Evolutionary conservation across 2,797 vertebrate genomes (phyloP).

Genomic region (Kryptolebias ocellatus): DNA sequence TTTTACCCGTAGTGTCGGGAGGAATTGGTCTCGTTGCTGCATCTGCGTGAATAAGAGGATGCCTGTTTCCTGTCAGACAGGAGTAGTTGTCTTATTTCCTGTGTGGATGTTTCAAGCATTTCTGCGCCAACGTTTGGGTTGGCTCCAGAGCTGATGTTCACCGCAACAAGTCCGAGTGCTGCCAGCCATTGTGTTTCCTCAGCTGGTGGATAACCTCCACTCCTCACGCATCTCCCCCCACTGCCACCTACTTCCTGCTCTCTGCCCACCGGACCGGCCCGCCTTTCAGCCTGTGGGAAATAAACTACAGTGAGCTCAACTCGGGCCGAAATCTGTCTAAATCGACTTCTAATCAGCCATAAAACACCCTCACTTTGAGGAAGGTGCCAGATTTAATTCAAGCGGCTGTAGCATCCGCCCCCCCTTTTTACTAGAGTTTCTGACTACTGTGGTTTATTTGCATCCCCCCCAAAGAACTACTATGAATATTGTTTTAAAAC

Average conservation of each 20-base stretch:
- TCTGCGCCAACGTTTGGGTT: slow-evolving; percentile 73
- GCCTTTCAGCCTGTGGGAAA: slow-evolving; percentile 45
- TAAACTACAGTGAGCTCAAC: slow-evolving; percentile 21
- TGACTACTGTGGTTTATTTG: too few relatives aligned
- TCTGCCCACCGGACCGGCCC: slow-evolving; percentile 31
- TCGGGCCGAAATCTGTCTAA: slow-evolving; percentile 32
- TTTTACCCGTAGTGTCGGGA: slow-evolving; percentile 23
- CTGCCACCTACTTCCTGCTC: slow-evolving; percentile 65
- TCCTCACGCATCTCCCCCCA: slow-evolving; percentile 51
- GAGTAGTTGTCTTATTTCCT: slow-evolving; percentile 66
- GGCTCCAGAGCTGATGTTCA: slow-evolving; percentile 59
- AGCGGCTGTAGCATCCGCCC: too few relatives aligned
- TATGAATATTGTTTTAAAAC: too few relatives aligned
- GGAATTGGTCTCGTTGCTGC: slow-evolving; percentile 39
- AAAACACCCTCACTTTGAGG: too few relatives aligned
- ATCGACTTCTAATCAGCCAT: neutral
- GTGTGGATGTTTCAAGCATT: slow-evolving; percentile 62
- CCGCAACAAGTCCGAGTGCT: slow-evolving; percentile 54
- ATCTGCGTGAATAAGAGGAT: slow-evolving; percentile 42
- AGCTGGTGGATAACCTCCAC: slow-evolving; percentile 79
- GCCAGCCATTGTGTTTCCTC: slow-evolving; percentile 77
- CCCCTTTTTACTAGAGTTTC: too few relatives aligned
- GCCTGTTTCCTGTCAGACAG: slow-evolving; percentile 68
- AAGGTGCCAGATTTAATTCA: too few relatives aligned
- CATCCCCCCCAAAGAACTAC: too few relatives aligned